Conservation (phyloP, 2,113 vertebrate species). For the Rhizomys pruinosus region DNA sequence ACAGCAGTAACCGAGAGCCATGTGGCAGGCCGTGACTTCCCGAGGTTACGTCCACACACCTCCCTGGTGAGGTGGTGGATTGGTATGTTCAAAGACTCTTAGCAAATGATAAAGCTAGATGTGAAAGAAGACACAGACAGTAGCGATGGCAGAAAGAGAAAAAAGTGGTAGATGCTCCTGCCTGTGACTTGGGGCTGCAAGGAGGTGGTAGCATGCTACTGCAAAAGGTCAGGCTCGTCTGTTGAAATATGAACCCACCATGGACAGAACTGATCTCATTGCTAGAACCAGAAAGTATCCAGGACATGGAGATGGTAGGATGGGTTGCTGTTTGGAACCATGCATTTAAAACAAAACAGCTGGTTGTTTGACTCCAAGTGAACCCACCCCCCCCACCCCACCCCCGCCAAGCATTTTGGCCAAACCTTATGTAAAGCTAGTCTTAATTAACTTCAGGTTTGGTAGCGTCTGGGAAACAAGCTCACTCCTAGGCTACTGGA, state of each 20-base stretch:
- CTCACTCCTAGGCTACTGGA: background rate
- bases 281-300: background rate
- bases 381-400: too few relatives aligned
- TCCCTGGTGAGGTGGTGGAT: accelerated
- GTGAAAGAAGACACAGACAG: background rate
- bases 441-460: conserved; percentile 58
- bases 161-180: background rate
- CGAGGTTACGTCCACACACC: accelerated
- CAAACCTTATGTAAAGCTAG: conserved; percentile 10
- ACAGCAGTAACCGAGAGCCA: background rate
- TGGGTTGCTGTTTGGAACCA: background rate
- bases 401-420: background rate
- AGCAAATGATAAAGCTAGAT: background rate
- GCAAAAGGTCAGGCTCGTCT: too few relatives aligned
- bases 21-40: background rate
- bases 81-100: accelerated
- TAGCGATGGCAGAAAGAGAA: background rate
- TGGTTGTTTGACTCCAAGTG: conserved; percentile 39
- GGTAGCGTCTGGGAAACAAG: background rate
- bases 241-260: too few relatives aligned
- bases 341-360: conserved; percentile 48
- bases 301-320: background rate
- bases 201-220: too few relatives aligned
- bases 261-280: background rate
- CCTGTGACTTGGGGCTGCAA: background rate